A percentile compares a stretch with the other conserved stretches of the same genome.
Evolutionary conservation across 2,113 vertebrate genomes (phyloP).

Genomic region (Pterocles gutturalis): DNA sequence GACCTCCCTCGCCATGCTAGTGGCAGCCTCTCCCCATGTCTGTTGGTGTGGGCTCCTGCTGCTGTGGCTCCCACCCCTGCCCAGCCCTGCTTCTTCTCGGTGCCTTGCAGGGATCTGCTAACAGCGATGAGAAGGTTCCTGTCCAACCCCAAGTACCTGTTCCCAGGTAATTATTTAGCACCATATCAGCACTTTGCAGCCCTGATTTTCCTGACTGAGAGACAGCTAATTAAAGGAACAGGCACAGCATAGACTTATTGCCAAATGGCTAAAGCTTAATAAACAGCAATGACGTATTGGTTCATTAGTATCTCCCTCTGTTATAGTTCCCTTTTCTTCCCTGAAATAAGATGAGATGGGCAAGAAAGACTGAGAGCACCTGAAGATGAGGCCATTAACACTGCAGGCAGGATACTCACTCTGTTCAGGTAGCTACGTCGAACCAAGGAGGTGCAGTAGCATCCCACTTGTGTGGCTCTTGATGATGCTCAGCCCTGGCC

Average conservation of each 20-base stretch:
- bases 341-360: neutral
- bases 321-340: neutral
- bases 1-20: accelerated
- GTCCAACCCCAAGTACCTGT: neutral
- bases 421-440: neutral
- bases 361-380: neutral
- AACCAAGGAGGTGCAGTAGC: neutral
- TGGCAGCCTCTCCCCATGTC: neutral
- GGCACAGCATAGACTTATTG: neutral
- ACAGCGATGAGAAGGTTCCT: neutral
- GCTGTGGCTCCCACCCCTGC: neutral
- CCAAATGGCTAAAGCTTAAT: conserved; percentile 5
- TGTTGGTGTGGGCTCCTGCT: accelerated
- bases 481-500: neutral
- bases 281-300: neutral
- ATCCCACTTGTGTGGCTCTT: neutral
- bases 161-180: conserved; percentile 47
- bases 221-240: conserved; percentile 60
- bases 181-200: conserved; percentile 27
- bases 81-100: neutral
- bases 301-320: neutral
- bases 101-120: neutral
- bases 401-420: accelerated
- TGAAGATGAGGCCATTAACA: neutral
- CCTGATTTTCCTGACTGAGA: conserved; percentile 17